Percentiles rank a stretch among this genome's conserved stretches.
phyloP scores from a whole-genome alignment of 2,113 vertebrate genomes.

The Aegypius monachus region DNA sequence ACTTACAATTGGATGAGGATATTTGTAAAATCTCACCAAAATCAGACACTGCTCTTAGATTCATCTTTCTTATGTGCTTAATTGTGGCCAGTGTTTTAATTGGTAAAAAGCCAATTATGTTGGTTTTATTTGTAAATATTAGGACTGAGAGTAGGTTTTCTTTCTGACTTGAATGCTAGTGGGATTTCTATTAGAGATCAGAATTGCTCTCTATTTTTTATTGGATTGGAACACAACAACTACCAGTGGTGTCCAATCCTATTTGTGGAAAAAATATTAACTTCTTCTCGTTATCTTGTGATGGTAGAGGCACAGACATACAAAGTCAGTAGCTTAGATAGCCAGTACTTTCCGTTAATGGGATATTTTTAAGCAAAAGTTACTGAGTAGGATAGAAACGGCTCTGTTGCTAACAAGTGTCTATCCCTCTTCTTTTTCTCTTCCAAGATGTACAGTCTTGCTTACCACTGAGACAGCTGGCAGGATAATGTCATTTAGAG shows the following conservation, averaged over 20 bases:
- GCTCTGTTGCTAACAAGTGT: not conserved
- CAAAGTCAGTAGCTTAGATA: not conserved
- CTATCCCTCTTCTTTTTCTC: not conserved
- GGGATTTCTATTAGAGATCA: not conserved
- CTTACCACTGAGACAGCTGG: constrained; percentile 4
- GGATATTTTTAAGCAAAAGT: not conserved
- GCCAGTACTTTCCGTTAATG: not conserved
- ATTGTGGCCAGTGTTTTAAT: not conserved
- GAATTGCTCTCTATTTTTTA: not conserved
- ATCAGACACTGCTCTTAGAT: not conserved
- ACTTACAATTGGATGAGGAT: accelerated
- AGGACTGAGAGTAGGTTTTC: not conserved
- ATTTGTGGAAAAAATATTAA: not conserved
- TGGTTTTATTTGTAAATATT: not conserved
- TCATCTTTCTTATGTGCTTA: not conserved
- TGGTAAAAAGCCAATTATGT: not conserved
- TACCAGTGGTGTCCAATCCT: not conserved
- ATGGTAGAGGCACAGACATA: not conserved
- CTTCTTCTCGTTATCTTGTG: not conserved
- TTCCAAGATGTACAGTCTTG: not conserved
- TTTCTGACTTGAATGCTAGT: not conserved
- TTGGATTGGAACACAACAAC: not conserved
- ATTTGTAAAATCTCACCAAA: not conserved
- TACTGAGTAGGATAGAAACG: constrained; percentile 8
- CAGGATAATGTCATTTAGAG: constrained; percentile 43